Percentiles rank a stretch among this genome's conserved stretches.
Evolutionary conservation across 2,797 vertebrate species (phyloP).

Genomic region (Periparus ater): DNA sequence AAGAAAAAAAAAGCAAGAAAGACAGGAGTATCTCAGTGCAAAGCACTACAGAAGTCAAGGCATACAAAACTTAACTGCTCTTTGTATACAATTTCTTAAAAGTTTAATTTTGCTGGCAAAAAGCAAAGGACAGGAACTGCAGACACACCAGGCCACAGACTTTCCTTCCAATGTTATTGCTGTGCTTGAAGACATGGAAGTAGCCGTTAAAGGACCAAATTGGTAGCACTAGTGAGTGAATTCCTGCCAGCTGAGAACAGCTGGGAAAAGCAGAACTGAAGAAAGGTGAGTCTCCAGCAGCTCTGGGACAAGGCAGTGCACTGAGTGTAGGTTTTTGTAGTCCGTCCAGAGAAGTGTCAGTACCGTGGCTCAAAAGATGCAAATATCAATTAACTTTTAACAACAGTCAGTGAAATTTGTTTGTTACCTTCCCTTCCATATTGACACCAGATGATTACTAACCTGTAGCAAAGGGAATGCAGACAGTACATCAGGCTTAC

Average conservation of each 20-base stretch:
- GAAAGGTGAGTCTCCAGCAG: background rate
- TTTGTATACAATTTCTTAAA: background rate
- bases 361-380: background rate
- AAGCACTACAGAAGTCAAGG: background rate
- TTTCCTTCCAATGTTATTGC: background rate
- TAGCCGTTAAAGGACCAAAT: background rate
- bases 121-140: background rate
- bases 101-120: background rate
- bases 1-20: background rate
- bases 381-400: background rate
- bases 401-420: background rate
- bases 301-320: background rate
- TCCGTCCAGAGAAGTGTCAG: background rate
- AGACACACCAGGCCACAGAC: background rate
- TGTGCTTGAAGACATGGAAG: background rate
- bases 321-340: background rate
- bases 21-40: background rate
- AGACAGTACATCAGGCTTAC: slow-evolving; percentile 75
- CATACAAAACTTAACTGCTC: background rate
- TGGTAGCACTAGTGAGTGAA: background rate
- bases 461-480: slow-evolving; percentile 84
- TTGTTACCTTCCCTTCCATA: background rate
- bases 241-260: background rate
- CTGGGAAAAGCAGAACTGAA: background rate
- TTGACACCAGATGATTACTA: background rate